Evolutionary conservation across 2,113 vertebrate genomes (phyloP).

Genomic region (Canis aureus): DNA sequence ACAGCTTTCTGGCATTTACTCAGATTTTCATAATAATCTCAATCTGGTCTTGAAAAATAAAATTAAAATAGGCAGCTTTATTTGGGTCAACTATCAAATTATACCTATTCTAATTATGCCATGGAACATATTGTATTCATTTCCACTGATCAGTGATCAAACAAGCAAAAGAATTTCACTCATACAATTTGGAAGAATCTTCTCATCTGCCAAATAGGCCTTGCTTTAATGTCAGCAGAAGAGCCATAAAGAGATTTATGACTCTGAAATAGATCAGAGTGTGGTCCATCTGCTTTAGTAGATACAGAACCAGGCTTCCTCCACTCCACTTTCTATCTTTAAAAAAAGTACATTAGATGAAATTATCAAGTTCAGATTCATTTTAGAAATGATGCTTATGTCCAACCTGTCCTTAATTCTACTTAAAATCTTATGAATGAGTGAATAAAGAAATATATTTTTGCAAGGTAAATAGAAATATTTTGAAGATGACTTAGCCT

Average conservation of each 20-base stretch:
- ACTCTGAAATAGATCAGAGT: not conserved
- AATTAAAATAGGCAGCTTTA: not conserved
- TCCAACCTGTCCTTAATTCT: not conserved
- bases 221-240: not conserved
- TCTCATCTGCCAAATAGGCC: not conserved
- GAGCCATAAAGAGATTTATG: not conserved
- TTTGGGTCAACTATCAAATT: not conserved
- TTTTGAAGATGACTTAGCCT: not conserved
- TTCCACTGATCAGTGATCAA: not conserved
- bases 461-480: not conserved
- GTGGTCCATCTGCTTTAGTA: not conserved
- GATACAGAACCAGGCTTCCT: not conserved
- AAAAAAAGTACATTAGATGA: not conserved
- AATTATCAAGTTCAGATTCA: not conserved
- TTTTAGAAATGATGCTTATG: conserved; percentile 11
- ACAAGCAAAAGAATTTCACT: not conserved
- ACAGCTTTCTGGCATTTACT: not conserved
- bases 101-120: not conserved
- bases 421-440: conserved; percentile 16
- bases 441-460: conserved; percentile 8
- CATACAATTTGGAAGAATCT: not conserved
- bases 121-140: not conserved
- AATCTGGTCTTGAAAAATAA: not conserved
- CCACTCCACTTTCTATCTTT: not conserved
- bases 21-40: not conserved